Evolutionary conservation across 30 jellyfish, hydroid and myxozoan genomes (phyloP), one percentile per base, ranked within the genome.

Genomic region (Clytia hemisphaerica): DNA sequence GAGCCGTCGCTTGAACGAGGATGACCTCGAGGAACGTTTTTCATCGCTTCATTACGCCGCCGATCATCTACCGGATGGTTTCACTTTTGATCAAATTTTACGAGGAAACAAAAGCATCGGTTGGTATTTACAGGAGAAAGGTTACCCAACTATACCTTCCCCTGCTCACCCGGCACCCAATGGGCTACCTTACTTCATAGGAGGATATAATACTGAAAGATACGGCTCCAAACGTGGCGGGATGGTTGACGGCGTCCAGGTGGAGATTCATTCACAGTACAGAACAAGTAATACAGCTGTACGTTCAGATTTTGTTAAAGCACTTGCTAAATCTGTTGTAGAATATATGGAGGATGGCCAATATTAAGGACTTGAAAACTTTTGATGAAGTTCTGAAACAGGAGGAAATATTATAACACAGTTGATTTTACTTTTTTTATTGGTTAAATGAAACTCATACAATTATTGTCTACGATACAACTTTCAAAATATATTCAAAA

Each of bases 41-140:
- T 57, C 70, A 9, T 57, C 70, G 19, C 37, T 57, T 6, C 25
- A 22, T 22, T 22, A 33, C 16, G 19, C 30, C 14, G 27, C 70
- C 6, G 16, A 22, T 0, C 37, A 33, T 6, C 44, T 57, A 22
- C 19, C 70, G 30, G 44, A 21, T 31, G 12, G 14, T 57, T 57
- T 57, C 35, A n/a, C n/a, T n/a, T n/a, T n/a, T n/a, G 44, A 57
- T 7, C 14, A 5, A n/a, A 26, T 57, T 9, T 31, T 57, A 57
- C 37, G 70, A 0, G 70, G 70, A n/a, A 10, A 28, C 25, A 31
- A 57, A 57, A 57, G 70, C 30, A 22, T 57, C 44, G 70, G 70
- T n/a, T 31, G 30, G 25, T 57, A 22, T 57, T 31, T 57, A n/a
- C 70, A 57, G 35, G 35, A n/a, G 19, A 26, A 33, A 57, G 44